A percentile compares a stretch with the other conserved stretches of the same genome.
These are phyloP conservation scores for Pygathrix nemaeus DNA, from an alignment of 2,113 vertebrate genomes.

Conservation along the genomic window DNA sequence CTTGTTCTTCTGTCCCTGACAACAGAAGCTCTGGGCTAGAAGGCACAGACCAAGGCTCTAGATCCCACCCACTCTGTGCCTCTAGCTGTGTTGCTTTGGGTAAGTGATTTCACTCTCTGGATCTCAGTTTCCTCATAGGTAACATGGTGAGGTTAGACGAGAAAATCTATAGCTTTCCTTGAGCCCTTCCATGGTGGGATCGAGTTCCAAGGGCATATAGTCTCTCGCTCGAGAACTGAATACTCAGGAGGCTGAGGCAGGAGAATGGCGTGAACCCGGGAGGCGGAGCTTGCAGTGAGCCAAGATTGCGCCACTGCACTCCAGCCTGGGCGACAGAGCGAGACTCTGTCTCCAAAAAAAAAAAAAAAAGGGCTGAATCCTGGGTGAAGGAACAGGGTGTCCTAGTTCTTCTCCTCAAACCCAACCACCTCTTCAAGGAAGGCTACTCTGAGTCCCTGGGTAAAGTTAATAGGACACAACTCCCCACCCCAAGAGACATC, in stretches of 20 bases:
- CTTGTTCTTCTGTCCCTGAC: not conserved
- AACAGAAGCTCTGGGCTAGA: not conserved
- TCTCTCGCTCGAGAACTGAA: not conserved
- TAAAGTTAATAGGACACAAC: not conserved
- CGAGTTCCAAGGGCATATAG: not conserved
- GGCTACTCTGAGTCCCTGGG: not conserved
- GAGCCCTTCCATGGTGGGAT: not conserved
- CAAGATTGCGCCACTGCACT: too few relatives aligned
- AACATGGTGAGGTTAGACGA: not conserved
- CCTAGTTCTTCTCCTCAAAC: not conserved
- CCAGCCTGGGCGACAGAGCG: too few relatives aligned
- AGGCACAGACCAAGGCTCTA: accelerated
- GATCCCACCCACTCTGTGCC: not conserved
- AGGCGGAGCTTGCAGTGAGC: too few relatives aligned
- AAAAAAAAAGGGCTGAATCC: not conserved
- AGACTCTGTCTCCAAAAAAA: too few relatives aligned
- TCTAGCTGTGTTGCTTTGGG: not conserved
- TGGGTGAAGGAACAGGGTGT: not conserved
- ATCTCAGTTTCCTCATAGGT: not conserved
- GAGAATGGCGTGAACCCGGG: too few relatives aligned
- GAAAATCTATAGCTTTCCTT: not conserved
- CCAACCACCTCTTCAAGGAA: not conserved
- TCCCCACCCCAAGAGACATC: not conserved
- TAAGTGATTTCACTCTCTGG: not conserved
- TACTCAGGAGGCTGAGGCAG: too few relatives aligned